phyloP scores from a whole-genome alignment of 2,888 invertebrate species.

The Sturmia bella region DNA sequence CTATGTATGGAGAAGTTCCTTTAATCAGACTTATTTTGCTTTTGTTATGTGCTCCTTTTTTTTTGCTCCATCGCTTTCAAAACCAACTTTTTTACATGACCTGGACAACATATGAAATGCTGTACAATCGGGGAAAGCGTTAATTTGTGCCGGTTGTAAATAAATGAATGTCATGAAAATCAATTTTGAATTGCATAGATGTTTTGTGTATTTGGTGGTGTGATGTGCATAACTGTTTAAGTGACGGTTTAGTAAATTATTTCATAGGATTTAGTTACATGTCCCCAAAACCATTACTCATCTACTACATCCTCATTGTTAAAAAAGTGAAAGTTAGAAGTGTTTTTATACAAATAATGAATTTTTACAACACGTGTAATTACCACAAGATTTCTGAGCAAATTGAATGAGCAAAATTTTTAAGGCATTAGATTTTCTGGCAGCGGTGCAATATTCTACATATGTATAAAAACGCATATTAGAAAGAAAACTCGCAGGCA shows the following conservation, averaged over 20 bases:
- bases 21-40: no score
- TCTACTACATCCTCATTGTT: neutral
- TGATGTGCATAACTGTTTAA: constrained; percentile 31
- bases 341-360: constrained; percentile 5
- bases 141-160: constrained; percentile 24
- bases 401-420: constrained; percentile 46
- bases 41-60: neutral
- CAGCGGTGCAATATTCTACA: constrained; percentile 7
- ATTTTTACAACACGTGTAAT: constrained; percentile 36
- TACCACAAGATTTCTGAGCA: constrained; percentile 5
- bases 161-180: constrained; percentile 8
- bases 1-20: no score
- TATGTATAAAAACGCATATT: constrained; percentile 41
- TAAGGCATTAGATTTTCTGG: neutral
- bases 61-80: no score
- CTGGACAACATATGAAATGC: no score
- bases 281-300: constrained; percentile 58
- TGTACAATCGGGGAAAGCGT: neutral
- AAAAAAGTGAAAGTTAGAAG: constrained; percentile 14
- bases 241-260: constrained; percentile 10
- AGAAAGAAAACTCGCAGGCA: no score
- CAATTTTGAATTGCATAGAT: constrained; percentile 11
- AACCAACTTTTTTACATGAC: no score
- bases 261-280: constrained; percentile 53
- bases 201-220: constrained; percentile 31